Base-by-base conservation (phyloP, 2,113 vertebrate species). In the Platycercus adscitus region DNA sequence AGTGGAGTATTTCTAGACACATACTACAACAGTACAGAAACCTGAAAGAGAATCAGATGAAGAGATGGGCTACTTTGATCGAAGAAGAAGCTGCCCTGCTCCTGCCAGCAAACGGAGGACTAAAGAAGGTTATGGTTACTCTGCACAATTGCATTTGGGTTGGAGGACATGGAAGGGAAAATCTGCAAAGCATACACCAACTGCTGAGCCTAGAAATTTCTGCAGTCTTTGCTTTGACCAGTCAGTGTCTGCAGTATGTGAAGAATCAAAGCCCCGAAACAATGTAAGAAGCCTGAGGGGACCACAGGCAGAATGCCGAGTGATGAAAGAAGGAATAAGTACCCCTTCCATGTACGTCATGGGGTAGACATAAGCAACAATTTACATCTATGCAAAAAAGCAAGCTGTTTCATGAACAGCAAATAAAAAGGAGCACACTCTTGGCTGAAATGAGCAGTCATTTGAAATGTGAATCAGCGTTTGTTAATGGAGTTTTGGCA, bases 401-500 rank as follows among this genome's bases (percentile, higher is more conserved):
- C 60, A 95, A 46, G 28, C 33, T 53, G 14, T 55, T 90, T 81
- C 49, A 35, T 43, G 71, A 86, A 73, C 17, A 43, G 39, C 60
- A 90, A 93, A 90, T 68, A 71, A 86, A 93, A 94, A 83, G 58
- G 21, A 90, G 43, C 24, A 44, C 43, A 39, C 2, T 4, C 21
- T 60, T 81, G 72, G 50, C 72, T 86, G 72, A 88, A 88, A 73
- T 39, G 39, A 75, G 47, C 55, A 75, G 50, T 69, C 76, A 61
- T 91, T 75, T 81, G 76, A 81, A 83, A 90, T 44, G 35, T 26
- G 61, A 95, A 84, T 17, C 55, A 49, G 11, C 11, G 7, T 60
- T 95, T 77, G 78, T 72, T 91, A 83, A 73, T 64, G 69, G 50
- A 60, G 49, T 88, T 91, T 60, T 66, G 82, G 79, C 91, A 88